These are phyloP conservation scores for Catharus bicknelli DNA, from an alignment of 2,113 vertebrate genomes.

Conservation along the genomic window DNA sequence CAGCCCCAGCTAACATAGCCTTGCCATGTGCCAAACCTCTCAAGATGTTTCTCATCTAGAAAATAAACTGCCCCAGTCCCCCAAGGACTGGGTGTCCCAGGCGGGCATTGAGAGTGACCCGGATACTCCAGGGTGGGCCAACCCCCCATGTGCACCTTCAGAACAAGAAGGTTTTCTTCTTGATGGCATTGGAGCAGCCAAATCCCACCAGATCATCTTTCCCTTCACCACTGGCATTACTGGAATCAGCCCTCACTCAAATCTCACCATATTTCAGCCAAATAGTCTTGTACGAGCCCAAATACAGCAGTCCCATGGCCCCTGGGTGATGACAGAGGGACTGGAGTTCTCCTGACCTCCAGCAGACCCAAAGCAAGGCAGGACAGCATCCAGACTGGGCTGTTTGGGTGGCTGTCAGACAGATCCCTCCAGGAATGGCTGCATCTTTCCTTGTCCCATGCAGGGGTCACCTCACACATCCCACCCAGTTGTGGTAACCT, in stretches of 20 bases:
- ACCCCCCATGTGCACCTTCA: neutral
- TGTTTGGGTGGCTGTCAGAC: neutral
- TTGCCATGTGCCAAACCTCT: neutral
- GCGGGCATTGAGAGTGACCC: neutral
- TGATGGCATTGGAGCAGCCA: neutral
- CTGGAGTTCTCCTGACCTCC: neutral
- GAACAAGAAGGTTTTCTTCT: neutral
- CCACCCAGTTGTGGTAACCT: neutral
- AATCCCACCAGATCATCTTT: neutral
- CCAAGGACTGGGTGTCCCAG: neutral
- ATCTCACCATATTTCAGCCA: neutral
- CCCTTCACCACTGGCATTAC: neutral
- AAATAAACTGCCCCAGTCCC: neutral
- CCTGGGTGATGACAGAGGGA: neutral
- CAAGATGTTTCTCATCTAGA: neutral
- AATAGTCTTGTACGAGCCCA: neutral
- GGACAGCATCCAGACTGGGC: neutral
- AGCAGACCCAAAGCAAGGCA: neutral
- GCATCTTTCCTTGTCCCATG: neutral
- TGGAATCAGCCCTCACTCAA: neutral
- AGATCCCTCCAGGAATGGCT: neutral
- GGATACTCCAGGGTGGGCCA: neutral
- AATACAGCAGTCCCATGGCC: accelerated
- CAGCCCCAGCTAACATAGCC: neutral
- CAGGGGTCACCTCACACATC: accelerated